Evolutionary conservation across 2,113 vertebrate species (phyloP).

Genomic region (Anoplopoma fimbria): DNA sequence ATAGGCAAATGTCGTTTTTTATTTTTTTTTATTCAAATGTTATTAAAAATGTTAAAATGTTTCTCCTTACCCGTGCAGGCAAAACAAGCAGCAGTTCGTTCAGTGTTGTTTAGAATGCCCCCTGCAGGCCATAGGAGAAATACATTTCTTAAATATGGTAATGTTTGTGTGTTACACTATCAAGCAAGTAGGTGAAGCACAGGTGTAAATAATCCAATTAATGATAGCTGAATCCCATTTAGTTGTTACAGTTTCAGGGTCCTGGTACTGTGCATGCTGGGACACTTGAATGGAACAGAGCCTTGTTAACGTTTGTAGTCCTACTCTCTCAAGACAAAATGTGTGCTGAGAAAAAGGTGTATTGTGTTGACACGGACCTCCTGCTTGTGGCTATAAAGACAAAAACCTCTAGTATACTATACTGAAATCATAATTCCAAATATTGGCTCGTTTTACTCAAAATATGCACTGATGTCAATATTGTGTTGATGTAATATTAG

Average conservation of each 20-base stretch:
- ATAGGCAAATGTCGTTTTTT: background rate
- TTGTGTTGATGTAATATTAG: background rate
- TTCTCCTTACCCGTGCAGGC: background rate
- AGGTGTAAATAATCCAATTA: background rate
- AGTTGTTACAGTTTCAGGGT: background rate
- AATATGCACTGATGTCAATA: background rate
- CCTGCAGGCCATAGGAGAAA: background rate
- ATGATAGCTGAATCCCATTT: background rate
- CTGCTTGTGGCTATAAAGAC: background rate
- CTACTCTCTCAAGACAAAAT: background rate
- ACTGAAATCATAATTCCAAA: background rate
- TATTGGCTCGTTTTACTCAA: too few species aligned
- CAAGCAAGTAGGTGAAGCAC: background rate
- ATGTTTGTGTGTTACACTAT: background rate
- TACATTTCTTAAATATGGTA: background rate
- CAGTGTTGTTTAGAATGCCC: background rate
- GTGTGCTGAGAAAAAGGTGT: background rate
- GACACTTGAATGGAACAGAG: background rate
- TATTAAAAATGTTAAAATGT: too few species aligned
- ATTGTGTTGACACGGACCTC: background rate
- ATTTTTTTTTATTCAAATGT: background rate
- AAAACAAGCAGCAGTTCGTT: background rate
- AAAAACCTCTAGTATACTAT: background rate
- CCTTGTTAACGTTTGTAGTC: background rate
- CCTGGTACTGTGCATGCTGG: background rate